Evolutionary conservation across 2,797 vertebrate genomes (phyloP).

Genomic region (Todus mexicanus): DNA sequence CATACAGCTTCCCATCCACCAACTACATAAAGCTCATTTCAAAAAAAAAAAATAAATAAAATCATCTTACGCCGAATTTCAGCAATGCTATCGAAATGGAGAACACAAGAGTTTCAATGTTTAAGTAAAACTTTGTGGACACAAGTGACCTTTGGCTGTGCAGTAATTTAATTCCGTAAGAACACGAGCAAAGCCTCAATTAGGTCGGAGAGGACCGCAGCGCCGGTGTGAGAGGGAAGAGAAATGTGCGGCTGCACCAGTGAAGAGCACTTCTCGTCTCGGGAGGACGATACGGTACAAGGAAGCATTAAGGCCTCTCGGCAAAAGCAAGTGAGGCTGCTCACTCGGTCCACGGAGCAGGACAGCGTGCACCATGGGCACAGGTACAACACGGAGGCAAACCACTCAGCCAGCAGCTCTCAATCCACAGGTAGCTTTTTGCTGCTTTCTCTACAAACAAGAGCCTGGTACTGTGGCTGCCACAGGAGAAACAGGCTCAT

Average conservation of each 20-base stretch:
- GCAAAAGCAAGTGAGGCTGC: neutral
- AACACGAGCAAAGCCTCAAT: neutral
- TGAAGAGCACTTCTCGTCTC: neutral
- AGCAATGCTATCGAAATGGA: neutral
- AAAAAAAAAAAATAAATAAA: neutral
- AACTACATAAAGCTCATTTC: neutral
- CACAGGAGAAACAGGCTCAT: neutral
- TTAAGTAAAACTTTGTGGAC: neutral
- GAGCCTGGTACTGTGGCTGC: neutral
- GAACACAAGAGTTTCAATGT: neutral
- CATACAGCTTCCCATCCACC: neutral
- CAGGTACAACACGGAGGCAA: neutral
- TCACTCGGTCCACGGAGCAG: neutral
- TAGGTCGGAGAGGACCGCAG: neutral
- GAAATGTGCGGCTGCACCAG: neutral
- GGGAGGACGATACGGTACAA: neutral
- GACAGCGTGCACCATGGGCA: neutral
- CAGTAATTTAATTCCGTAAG: constrained; percentile 28
- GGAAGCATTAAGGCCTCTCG: neutral
- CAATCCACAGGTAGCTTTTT: neutral
- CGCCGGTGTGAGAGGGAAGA: neutral
- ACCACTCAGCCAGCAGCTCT: neutral
- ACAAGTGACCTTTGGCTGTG: neutral
- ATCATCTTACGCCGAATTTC: neutral
- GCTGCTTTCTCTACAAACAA: neutral